A percentile compares a stretch with the other conserved stretches of the same genome.
phyloP scores from a whole-genome alignment of 2,888 invertebrate species.

The Agonum fuliginosum region DNA sequence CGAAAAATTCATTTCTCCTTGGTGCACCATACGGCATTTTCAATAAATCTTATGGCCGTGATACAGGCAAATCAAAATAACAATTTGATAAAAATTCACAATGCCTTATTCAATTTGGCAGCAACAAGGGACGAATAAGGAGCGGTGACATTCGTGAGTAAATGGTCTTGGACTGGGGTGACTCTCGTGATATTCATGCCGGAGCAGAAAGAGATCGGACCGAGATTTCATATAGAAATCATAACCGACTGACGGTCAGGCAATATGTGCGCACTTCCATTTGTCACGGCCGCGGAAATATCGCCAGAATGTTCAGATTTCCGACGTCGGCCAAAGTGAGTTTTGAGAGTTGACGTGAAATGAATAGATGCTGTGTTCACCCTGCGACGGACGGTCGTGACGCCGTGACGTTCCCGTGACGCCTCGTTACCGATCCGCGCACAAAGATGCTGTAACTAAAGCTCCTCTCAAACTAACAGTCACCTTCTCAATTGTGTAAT shows the following conservation, averaged over 20 bases:
- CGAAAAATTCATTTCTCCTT: no score
- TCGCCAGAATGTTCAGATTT: conserved; percentile 28
- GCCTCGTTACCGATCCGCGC: conserved; percentile 23
- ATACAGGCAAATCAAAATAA: conserved; percentile 15
- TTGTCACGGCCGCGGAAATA: conserved; percentile 62
- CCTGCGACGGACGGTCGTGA: conserved; percentile 15
- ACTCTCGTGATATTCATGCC: conserved; percentile 42
- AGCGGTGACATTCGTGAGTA: conserved; percentile 44
- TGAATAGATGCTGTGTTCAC: conserved; percentile 51
- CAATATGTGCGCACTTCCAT: conserved; percentile 63
- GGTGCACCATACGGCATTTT: no score
- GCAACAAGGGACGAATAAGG: neutral
- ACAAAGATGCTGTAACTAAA: no score
- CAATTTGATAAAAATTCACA: conserved; percentile 50
- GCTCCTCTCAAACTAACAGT: no score
- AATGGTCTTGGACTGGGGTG: conserved; percentile 6
- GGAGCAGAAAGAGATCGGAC: conserved; percentile 1
- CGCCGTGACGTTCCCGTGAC: conserved; percentile 18
- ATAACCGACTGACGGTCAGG: conserved; percentile 47
- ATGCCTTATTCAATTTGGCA: conserved; percentile 35
- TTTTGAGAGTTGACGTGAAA: conserved; percentile 59
- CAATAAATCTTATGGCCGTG: neutral
- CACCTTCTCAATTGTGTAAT: no score
- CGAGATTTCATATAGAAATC: conserved; percentile 59
- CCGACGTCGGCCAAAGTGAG: conserved; percentile 49